A percentile compares a stretch with the other conserved stretches of the same genome.
Evolutionary conservation across 2,888 invertebrate species (phyloP).

Genomic region (Drosophila meridionalis): DNA sequence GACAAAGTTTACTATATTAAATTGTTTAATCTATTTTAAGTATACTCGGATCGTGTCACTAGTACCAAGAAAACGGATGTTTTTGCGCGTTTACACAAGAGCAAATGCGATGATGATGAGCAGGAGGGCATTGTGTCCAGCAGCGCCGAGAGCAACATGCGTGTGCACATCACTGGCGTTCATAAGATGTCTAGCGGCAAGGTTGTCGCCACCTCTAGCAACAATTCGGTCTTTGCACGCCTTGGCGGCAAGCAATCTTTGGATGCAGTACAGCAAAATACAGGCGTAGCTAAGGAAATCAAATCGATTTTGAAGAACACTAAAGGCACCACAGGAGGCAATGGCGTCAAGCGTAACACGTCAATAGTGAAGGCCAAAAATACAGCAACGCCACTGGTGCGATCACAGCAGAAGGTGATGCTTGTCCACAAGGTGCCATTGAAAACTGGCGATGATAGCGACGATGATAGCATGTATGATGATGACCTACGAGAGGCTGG

Average conservation of each 20-base stretch:
- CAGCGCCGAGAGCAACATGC: conserved; percentile 63
- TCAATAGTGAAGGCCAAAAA: conserved; percentile 74
- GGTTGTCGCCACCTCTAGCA: conserved; percentile 46
- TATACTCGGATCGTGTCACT: conserved; percentile 82
- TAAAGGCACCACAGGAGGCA: conserved; percentile 18
- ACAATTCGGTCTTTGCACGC: conserved; percentile 83
- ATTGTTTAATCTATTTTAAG: conserved; percentile 54
- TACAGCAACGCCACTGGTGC: conserved; percentile 41
- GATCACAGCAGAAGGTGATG: conserved; percentile 82
- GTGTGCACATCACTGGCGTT: conserved; percentile 71
- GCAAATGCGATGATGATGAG: conserved; percentile 58
- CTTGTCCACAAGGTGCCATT: conserved; percentile 84
- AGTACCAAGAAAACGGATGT: conserved; percentile 71
- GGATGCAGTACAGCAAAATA: conserved; percentile 34
- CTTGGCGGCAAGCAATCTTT: conserved; percentile 79
- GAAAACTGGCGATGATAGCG: conserved; percentile 78
- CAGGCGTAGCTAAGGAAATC: conserved; percentile 66
- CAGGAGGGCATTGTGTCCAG: conserved; percentile 71
- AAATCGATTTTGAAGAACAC: conserved; percentile 83
- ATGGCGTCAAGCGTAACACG: conserved; percentile 44
- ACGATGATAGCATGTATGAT: conserved; percentile 69
- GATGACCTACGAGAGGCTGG: conserved; percentile 50
- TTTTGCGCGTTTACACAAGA: conserved; percentile 80
- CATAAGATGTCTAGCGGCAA: conserved; percentile 26
- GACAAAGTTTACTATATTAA: neutral